Evolutionary conservation across 2,797 vertebrate genomes (phyloP).

Genomic region (Fratercula arctica): DNA sequence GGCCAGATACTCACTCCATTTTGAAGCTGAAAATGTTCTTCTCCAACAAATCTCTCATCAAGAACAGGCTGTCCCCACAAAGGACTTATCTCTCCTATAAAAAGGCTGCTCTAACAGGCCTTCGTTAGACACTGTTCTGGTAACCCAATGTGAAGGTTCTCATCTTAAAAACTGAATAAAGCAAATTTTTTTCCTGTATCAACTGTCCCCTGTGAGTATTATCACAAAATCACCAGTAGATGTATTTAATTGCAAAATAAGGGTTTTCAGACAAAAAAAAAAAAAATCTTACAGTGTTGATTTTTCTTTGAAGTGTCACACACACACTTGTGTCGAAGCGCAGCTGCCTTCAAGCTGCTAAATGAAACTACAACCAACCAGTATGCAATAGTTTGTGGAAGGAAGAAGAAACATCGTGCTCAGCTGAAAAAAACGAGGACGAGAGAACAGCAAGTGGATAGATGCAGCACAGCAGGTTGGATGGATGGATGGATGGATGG

Average conservation of each 20-base stretch:
- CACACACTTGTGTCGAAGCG: not conserved
- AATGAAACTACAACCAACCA: not conserved
- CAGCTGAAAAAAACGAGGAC: accelerated
- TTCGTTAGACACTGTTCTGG: not conserved
- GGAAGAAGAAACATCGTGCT: not conserved
- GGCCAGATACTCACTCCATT: not conserved
- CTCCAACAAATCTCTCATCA: not conserved
- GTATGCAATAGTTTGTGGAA: not conserved
- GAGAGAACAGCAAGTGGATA: not conserved
- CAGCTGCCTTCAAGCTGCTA: not conserved
- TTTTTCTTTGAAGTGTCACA: not conserved
- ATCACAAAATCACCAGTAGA: not conserved
- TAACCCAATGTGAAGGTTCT: not conserved
- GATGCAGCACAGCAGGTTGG: not conserved
- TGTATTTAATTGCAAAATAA: not conserved
- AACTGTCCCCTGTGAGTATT: not conserved
- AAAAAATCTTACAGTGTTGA: not conserved
- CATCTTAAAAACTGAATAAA: not conserved
- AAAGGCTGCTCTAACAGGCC: not conserved
- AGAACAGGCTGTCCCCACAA: not conserved
- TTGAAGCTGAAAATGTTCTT: not conserved
- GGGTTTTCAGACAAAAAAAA: not conserved
- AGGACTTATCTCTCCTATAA: not conserved
- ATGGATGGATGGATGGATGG: no score
- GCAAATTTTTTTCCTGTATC: not conserved